A percentile compares a stretch with the other conserved stretches of the same genome.
phyloP scores from a whole-genome alignment of 30 jellyfish, hydroid and myxozoan species.

The Turritopsis rubra region DNA sequence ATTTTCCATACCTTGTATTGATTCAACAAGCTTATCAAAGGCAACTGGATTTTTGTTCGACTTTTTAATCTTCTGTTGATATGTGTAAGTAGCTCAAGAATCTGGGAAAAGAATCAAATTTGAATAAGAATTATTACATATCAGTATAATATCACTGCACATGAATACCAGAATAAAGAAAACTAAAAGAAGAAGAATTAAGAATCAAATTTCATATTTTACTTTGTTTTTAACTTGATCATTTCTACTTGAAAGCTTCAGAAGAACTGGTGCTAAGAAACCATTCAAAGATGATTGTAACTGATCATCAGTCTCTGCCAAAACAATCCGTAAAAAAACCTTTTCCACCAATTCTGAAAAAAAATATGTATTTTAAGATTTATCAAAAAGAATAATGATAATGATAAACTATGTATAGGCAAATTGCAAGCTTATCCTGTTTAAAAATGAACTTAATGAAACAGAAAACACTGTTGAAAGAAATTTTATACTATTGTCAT shows the following conservation, averaged over 20 bases:
- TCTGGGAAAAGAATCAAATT: conserved; percentile 32
- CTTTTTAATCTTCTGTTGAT: conserved; percentile 72
- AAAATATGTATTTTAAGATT: not conserved
- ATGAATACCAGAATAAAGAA: too few relatives aligned
- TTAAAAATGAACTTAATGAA: too few relatives aligned
- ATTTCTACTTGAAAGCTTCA: conserved; percentile 51
- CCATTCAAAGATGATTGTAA: conserved; percentile 53
- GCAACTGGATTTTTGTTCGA: conserved; percentile 72
- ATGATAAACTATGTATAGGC: too few relatives aligned
- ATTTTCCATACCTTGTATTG: conserved; percentile 73
- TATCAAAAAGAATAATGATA: too few relatives aligned
- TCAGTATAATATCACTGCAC: too few relatives aligned
- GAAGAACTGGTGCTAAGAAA: conserved; percentile 65
- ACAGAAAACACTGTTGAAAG: too few relatives aligned
- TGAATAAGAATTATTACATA: too few relatives aligned
- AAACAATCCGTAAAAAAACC: conserved; percentile 69
- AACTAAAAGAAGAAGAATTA: not conserved
- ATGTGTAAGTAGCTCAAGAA: conserved; percentile 77
- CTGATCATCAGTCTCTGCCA: conserved; percentile 89
- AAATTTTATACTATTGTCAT: too few relatives aligned
- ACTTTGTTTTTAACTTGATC: conserved; percentile 84
- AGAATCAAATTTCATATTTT: too few relatives aligned
- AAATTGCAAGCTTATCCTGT: too few relatives aligned
- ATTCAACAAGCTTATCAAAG: conserved; percentile 49
- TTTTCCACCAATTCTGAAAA: conserved; percentile 79